Percentiles rank a stretch among this genome's conserved stretches.
These are phyloP conservation scores for Cyanoliseus patagonus DNA, from an alignment of 2,113 vertebrate genomes.

Conservation along the genomic window DNA sequence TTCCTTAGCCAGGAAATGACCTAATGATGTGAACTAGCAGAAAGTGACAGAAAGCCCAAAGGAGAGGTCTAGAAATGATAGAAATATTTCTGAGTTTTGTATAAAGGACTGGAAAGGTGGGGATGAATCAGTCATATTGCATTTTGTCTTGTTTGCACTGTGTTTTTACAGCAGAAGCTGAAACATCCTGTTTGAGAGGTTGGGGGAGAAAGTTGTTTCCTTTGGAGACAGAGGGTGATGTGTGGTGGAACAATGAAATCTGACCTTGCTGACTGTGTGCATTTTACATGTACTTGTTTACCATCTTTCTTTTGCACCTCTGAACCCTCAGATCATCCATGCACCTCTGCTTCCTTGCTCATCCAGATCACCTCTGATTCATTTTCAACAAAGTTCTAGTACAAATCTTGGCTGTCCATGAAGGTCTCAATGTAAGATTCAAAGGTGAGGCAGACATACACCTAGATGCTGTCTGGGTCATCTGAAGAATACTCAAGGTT, in stretches of 20 bases:
- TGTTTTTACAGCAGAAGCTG: neutral
- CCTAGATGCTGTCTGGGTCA: neutral
- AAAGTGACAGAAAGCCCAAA: neutral
- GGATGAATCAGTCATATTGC: neutral
- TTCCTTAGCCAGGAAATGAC: neutral
- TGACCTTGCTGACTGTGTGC: neutral
- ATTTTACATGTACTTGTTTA: neutral
- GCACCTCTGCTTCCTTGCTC: neutral
- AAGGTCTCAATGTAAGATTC: neutral
- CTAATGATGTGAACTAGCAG: neutral
- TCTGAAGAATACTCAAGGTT: neutral
- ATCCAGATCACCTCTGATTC: neutral
- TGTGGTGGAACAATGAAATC: neutral
- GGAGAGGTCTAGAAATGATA: neutral
- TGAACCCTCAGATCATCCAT: neutral
- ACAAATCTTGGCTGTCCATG: neutral
- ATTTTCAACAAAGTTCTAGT: neutral
- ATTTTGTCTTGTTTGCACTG: neutral
- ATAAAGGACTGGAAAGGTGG: neutral
- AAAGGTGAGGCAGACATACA: neutral
- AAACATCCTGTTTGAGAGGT: neutral
- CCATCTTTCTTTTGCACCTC: neutral
- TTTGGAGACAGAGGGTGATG: neutral
- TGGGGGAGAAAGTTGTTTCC: neutral
- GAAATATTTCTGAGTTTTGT: neutral